Evolutionary conservation across 2,888 invertebrate genomes (phyloP).

Genomic region (Eulithis prunata): DNA sequence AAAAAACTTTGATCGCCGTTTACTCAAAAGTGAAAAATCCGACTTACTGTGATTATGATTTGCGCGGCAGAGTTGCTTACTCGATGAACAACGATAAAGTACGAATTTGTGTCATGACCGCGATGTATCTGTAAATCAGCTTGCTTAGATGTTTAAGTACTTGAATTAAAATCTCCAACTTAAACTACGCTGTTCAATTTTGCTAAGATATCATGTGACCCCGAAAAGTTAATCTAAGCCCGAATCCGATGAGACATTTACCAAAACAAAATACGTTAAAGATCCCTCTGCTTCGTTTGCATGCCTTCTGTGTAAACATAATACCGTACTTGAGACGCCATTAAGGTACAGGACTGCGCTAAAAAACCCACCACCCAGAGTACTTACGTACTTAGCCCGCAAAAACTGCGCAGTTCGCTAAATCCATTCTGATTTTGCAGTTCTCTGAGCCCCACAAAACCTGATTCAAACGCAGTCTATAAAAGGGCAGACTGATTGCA

Average conservation of each 20-base stretch:
- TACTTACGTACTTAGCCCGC: conserved; percentile 8
- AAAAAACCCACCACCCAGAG: conserved; percentile 21
- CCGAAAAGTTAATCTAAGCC: neutral
- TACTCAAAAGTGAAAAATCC: too few species aligned
- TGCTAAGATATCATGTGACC: neutral
- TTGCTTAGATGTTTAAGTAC: conserved; percentile 27
- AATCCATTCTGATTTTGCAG: conserved; percentile 11
- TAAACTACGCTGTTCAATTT: neutral
- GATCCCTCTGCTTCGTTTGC: conserved; percentile 19
- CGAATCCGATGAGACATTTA: neutral
- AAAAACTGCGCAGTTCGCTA: conserved; percentile 29
- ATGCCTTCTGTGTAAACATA: conserved; percentile 28
- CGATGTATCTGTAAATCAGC: conserved; percentile 33
- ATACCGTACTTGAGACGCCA: conserved; percentile 31
- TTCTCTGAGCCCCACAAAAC: conserved; percentile 5
- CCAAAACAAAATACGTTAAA: neutral
- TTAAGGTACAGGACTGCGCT: conserved; percentile 11
- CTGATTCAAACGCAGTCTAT: conserved; percentile 20
- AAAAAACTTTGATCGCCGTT: too few species aligned
- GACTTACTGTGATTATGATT: too few species aligned
- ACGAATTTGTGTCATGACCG: conserved; percentile 54
- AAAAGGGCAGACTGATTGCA: conserved; percentile 30
- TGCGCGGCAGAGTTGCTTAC: too few species aligned
- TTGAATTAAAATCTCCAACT: neutral
- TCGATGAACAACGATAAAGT: conserved; percentile 48